Evolutionary conservation across 1,140 invertebrate species (phyloP).

Genomic region (Euschistus heros): DNA sequence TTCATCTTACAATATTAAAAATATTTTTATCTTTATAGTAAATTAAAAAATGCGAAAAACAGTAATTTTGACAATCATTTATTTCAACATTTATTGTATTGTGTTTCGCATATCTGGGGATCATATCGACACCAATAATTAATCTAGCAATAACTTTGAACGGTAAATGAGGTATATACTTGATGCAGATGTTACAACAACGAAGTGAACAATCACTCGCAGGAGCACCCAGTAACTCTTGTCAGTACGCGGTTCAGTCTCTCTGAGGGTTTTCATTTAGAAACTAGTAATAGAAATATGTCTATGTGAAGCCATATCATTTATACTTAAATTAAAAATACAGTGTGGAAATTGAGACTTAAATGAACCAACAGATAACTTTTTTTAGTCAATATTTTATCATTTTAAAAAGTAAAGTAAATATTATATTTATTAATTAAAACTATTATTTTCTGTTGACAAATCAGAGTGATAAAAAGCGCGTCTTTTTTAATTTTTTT

Average conservation of each 20-base stretch:
- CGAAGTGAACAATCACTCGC: slow-evolving; percentile 13
- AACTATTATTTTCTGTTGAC: slow-evolving; percentile 18
- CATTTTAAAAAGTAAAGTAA: slow-evolving; percentile 14
- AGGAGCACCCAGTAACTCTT: not conserved
- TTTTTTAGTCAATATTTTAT: slow-evolving; percentile 19
- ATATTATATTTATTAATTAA: slow-evolving; percentile 13
- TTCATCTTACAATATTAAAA: too few relatives aligned
- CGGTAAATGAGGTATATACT: too few relatives aligned
- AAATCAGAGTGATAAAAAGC: slow-evolving; percentile 6
- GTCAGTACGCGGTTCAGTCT: slow-evolving; percentile 11
- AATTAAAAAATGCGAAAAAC: slow-evolving; percentile 10
- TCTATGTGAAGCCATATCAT: slow-evolving; percentile 20
- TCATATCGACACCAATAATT: slow-evolving; percentile 11
- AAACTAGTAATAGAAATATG: slow-evolving; percentile 6
- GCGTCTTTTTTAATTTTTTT: slow-evolving; percentile 12
- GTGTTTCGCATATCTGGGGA: slow-evolving; percentile 15
- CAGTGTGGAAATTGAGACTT: slow-evolving; percentile 18
- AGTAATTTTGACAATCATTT: slow-evolving; percentile 17
- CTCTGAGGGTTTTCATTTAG: not conserved
- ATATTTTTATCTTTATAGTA: too few relatives aligned
- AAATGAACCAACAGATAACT: slow-evolving; percentile 21
- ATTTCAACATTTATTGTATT: slow-evolving; percentile 3
- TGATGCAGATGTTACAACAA: not conserved
- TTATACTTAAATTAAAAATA: slow-evolving; percentile 6
- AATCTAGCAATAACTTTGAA: not conserved